A percentile compares a stretch with the other conserved stretches of the same genome.
These are phyloP conservation scores for Pseudanteris insignis DNA, from an alignment of 2,888 invertebrate species.

Conservation along the genomic window DNA sequence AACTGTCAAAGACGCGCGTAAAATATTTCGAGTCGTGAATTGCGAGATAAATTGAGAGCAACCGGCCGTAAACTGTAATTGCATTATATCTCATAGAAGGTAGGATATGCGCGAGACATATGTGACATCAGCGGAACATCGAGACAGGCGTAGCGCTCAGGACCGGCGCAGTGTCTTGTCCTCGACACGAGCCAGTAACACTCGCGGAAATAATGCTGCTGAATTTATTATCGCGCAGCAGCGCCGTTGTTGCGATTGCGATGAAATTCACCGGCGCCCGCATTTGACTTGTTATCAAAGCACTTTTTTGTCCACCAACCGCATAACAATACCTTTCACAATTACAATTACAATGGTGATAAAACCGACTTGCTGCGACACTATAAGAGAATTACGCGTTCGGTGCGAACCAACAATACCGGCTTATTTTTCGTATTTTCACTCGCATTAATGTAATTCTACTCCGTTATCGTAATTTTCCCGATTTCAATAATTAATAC, in stretches of 20 bases:
- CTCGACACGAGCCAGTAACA: constrained; percentile 38
- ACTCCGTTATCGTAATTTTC: too few relatives aligned
- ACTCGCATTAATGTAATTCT: too few relatives aligned
- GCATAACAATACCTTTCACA: constrained; percentile 27
- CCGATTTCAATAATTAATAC: too few relatives aligned
- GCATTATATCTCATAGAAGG: constrained; percentile 44
- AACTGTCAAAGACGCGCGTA: constrained; percentile 24
- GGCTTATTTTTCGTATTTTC: constrained; percentile 2
- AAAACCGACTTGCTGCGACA: constrained; percentile 17
- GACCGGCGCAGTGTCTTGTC: constrained; percentile 39
- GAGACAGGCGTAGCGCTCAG: constrained; percentile 32
- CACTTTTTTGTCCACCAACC: constrained; percentile 4
- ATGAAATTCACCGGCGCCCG: constrained; percentile 35
- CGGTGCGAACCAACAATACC: background rate
- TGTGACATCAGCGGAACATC: constrained; percentile 45
- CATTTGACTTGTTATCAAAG: constrained; percentile 20
- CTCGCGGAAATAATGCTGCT: constrained; percentile 40
- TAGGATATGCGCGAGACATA: constrained; percentile 46
- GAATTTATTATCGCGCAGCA: constrained; percentile 44
- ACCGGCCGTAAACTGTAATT: constrained; percentile 44
- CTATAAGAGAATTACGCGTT: constrained; percentile 6
- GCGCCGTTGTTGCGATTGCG: constrained; percentile 25
- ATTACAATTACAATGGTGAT: constrained; percentile 21
- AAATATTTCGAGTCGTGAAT: constrained; percentile 35
- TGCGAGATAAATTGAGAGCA: constrained; percentile 42